phyloP scores from a whole-genome alignment of 2,113 vertebrate species.

The Ailuropoda melanoleuca region DNA sequence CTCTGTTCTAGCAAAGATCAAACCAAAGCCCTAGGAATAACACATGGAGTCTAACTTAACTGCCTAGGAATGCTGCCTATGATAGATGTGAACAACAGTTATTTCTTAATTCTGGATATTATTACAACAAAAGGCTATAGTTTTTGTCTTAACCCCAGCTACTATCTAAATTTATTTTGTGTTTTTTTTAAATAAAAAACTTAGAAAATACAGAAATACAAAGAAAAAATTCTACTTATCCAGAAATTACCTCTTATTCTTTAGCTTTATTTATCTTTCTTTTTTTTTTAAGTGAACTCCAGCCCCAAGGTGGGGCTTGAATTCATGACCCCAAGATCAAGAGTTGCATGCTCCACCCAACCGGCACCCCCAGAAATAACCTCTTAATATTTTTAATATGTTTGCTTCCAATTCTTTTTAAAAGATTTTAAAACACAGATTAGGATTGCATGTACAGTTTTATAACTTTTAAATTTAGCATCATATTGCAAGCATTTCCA shows the following conservation, averaged over 20 bases:
- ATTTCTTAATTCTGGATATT: neutral
- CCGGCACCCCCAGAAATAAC: neutral
- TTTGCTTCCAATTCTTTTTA: conserved; percentile 19
- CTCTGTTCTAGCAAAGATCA: neutral
- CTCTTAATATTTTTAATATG: neutral
- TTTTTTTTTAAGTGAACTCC: neutral
- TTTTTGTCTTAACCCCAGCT: neutral
- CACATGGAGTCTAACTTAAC: neutral
- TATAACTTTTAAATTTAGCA: neutral
- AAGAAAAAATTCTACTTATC: neutral
- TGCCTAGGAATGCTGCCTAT: neutral
- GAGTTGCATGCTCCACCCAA: neutral
- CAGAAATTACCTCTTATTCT: neutral
- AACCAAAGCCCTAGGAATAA: neutral
- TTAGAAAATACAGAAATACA: neutral
- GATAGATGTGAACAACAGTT: neutral
- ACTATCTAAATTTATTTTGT: neutral
- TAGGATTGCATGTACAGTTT: neutral
- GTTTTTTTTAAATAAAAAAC: neutral
- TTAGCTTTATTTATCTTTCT: neutral
- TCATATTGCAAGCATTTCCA: neutral
- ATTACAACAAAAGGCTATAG: neutral
- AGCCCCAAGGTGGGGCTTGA: neutral
- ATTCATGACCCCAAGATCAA: neutral
- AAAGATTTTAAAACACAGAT: conserved; percentile 26